These are phyloP conservation scores for Microchirus variegatus DNA, from an alignment of 2,797 vertebrate species.

Conservation along the genomic window DNA sequence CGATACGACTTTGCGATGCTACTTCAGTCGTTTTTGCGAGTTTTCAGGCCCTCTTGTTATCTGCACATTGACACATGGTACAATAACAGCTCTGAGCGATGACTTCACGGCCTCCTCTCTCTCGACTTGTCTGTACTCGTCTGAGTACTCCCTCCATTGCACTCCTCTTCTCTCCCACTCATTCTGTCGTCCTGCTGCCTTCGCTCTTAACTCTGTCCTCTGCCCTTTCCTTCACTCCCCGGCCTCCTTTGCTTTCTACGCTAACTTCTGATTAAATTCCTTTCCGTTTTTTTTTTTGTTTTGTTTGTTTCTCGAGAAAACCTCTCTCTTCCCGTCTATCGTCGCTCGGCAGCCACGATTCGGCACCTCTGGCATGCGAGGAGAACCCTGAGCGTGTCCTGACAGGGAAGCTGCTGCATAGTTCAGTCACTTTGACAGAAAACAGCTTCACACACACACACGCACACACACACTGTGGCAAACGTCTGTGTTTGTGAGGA, in stretches of 20 bases:
- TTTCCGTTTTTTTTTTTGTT: no score
- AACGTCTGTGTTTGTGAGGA: no score
- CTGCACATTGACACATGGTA: no score
- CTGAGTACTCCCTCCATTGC: neutral
- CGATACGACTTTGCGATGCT: no score
- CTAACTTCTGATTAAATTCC: slow-evolving; percentile 60
- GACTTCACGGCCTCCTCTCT: slow-evolving; percentile 7
- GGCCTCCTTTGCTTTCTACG: slow-evolving; percentile 3
- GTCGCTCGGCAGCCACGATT: slow-evolving; percentile 44
- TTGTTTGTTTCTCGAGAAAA: neutral
- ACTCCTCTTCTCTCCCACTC: neutral
- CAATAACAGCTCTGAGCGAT: no score
- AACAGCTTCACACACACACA: slow-evolving; percentile 10
- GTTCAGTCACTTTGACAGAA: slow-evolving; percentile 44
- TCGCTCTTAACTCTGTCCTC: no score
- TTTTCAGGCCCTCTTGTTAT: no score
- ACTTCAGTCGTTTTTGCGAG: no score
- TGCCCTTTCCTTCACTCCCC: neutral
- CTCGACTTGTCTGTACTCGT: slow-evolving; percentile 41
- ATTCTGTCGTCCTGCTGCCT: slow-evolving; percentile 26
- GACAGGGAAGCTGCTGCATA: slow-evolving; percentile 61
- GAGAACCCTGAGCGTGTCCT: slow-evolving; percentile 45
- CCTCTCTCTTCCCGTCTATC: slow-evolving; percentile 25
- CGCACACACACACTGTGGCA: neutral
- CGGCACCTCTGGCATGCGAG: slow-evolving; percentile 38